Evolutionary conservation across 2,888 invertebrate genomes (phyloP), one percentile per base, ranked within the genome.

Genomic region (Microplitis deprimator): DNA sequence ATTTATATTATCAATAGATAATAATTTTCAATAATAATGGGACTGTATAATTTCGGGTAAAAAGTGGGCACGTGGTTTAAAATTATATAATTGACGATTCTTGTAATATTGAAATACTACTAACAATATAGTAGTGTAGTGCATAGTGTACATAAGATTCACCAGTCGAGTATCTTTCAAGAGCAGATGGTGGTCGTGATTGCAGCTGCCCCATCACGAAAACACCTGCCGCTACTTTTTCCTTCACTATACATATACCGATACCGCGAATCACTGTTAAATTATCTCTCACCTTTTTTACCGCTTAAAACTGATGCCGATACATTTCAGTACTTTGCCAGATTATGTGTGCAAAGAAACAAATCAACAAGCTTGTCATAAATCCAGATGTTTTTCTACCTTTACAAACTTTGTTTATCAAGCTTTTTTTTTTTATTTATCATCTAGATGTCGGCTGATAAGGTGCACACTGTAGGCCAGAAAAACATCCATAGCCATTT

Each of bases 191-290:
- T 82, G 83, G 87, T 84, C 84, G 87, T 87, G 88, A 88, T 88
- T 88, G 86, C 88, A 87, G 88, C 88, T 88, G 88, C 85, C 82
- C 82, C 76, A 75, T 8, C 82, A 73, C 74, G 29, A 80, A 91
- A 76, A 89, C 89, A 82, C 91, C 91, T 81, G 90, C 90, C 79
- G 87, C 89, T 91, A 72, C 85, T 91, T 79, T 72, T 73, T 40
- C 81, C 65, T 50, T 2, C 29, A 29, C 5, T 65, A 29, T 62
- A 17, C 69, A 81, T 82, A 83, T 85, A 82, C 81, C 80, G 81
- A 83, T 85, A 81, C 74, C 81, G 83, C 82, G 82, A 86, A 87
- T 86, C 87, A 84, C 81, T 83, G 86, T 82, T 71, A 50, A 70
- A 38, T 71, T 10, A 62, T 64, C 39, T 41, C 64, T 72, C 20